These are phyloP conservation scores for Pantherophis alleghaniensis DNA, from an alignment of 2,797 vertebrate genomes.

Conservation along the genomic window DNA sequence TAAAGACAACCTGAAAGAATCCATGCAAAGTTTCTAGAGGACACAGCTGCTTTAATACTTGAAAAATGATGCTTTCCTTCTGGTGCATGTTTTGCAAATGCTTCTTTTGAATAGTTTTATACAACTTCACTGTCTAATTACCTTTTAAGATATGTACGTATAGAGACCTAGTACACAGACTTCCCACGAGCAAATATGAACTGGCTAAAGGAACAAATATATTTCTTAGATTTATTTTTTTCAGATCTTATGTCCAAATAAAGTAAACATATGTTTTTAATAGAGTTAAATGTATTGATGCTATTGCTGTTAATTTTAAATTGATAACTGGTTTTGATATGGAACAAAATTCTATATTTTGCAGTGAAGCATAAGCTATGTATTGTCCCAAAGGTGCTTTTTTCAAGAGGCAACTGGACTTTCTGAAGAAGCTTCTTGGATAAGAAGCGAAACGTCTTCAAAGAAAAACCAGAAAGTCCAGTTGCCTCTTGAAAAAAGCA, in stretches of 20 bases:
- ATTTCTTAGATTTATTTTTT: background rate
- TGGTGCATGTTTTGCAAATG: background rate
- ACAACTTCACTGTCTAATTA: background rate
- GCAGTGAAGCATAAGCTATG: background rate
- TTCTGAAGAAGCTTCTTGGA: too few species aligned
- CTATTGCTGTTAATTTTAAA: background rate
- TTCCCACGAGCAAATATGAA: background rate
- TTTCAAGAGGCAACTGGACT: too few species aligned
- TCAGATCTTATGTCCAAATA: background rate
- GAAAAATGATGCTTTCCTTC: background rate
- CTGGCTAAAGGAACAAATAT: background rate
- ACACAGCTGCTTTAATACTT: background rate
- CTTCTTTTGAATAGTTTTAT: background rate
- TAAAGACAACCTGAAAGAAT: background rate
- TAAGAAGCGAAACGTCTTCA: too few species aligned
- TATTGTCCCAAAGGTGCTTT: background rate
- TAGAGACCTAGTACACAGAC: background rate
- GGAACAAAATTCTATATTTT: background rate
- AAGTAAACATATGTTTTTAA: background rate
- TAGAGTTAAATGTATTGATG: background rate
- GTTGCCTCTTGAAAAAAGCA: too few species aligned
- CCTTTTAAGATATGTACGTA: background rate
- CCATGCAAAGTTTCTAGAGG: background rate
- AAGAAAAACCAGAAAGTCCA: too few species aligned
- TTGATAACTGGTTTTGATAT: background rate